Evolutionary conservation across 2,888 invertebrate species (phyloP), one percentile per base, ranked within the genome.

Genomic region (Polyommatus iphigenia): DNA sequence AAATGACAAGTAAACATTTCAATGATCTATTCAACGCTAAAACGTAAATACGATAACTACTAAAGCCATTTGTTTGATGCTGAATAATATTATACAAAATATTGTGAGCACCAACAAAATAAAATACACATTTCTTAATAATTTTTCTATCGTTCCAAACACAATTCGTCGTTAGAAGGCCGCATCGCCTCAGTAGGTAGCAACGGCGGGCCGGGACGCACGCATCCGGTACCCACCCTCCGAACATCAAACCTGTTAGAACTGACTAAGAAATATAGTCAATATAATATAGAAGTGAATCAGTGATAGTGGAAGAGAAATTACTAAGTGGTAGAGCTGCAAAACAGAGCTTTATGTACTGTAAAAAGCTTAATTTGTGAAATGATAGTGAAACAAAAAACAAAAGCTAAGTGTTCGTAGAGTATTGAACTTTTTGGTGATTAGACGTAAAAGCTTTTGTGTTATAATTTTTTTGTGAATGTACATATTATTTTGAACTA

Each of bases 141-240:
- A 50, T 29, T 50, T 62, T 20, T 75, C 7, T 46, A 50, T 72
- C n/a, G 41, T 71, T 71, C 15, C 29, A 71, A 32, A 24, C 24
- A 62, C 15, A 54, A 76, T 80, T 79, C 81, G 81, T 77, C 76
- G 79, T 80, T 80, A 77, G 79, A 29, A 41, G 72, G 75, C 78
- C 72, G 79, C 80, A 79, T 78, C 77, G n/a, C 77, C 77, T 32
- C 67, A 29, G 67, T 67, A 67, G 32, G 67, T 67, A 62, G 67
- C 75, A 15, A 73, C 73, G 73, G n/a, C 73, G 18, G 29, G 46
- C 24, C 73, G 46, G 73, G 73, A 46, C 73, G 24, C 10, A 20
- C n/a, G 73, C 73, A 73, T 46, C 41, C 73, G 46, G 73, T 24
- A 46, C 13, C 10, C 10, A 41, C 46, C 73, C 46, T 41, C 46